These are phyloP conservation scores for Sebastes flavidus DNA, from an alignment of 2,797 vertebrate species.

Conservation along the genomic window DNA sequence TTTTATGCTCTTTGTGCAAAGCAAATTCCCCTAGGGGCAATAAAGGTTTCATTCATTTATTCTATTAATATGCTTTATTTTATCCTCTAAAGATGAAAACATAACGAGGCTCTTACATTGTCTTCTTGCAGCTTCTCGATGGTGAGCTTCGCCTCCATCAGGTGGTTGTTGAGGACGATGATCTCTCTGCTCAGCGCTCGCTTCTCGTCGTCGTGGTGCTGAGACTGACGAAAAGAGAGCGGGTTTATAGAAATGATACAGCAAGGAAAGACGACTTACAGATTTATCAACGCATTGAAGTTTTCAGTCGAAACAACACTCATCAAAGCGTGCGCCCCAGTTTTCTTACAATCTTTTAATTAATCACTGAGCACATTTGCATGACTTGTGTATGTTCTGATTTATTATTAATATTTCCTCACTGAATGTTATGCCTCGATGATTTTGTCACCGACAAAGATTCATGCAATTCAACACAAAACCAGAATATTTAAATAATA, in stretches of 20 bases:
- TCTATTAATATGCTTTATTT: background rate
- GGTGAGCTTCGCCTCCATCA: constrained; percentile 98
- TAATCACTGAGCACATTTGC: background rate
- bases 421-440: background rate
- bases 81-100: background rate
- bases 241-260: background rate
- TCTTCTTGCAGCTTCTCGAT: constrained; percentile 97
- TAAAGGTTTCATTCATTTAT: too few species aligned
- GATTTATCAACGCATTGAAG: background rate
- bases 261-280: background rate
- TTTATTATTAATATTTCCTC: background rate
- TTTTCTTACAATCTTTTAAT: background rate
- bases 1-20: too few species aligned
- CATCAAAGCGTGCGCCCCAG: background rate
- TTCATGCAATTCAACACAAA: background rate
- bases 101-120: constrained; percentile 86
- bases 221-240: constrained; percentile 81
- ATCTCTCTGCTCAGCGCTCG: constrained; percentile 95
- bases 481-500: too few species aligned
- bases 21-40: too few species aligned
- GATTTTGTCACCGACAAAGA: background rate
- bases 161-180: constrained; percentile 97
- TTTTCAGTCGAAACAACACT: background rate
- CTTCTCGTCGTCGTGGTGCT: constrained; percentile 97
- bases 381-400: background rate